phyloP scores from a whole-genome alignment of 2,888 invertebrate genomes.

The Cephus nigrinus region DNA sequence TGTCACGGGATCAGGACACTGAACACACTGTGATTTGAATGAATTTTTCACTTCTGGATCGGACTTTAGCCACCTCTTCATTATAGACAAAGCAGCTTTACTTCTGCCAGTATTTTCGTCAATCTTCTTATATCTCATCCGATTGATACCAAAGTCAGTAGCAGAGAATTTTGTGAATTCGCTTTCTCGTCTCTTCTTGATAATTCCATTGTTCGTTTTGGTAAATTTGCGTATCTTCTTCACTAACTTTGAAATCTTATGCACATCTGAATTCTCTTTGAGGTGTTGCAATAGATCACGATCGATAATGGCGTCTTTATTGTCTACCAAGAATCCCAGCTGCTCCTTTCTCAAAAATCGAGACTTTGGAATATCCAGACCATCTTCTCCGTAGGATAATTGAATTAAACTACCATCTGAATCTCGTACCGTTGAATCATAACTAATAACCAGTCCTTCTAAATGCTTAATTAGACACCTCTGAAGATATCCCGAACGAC shows the following conservation, averaged over 20 bases:
- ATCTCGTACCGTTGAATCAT: slow-evolving; percentile 96
- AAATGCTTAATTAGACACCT: slow-evolving; percentile 95
- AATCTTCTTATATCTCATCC: slow-evolving; percentile 37
- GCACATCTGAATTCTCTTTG: slow-evolving; percentile 69
- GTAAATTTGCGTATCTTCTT: slow-evolving; percentile 75
- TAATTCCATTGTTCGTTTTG: slow-evolving; percentile 68
- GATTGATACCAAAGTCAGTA: slow-evolving; percentile 64
- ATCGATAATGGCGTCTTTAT: slow-evolving; percentile 76
- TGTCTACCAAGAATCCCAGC: slow-evolving; percentile 84
- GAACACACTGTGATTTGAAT: slow-evolving; percentile 67
- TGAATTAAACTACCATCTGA: slow-evolving; percentile 93
- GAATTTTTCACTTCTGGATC: slow-evolving; percentile 71
- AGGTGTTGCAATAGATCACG: slow-evolving; percentile 71
- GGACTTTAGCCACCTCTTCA: slow-evolving; percentile 76
- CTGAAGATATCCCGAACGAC: slow-evolving; percentile 93
- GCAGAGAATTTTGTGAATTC: slow-evolving; percentile 74
- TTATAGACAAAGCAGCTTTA: slow-evolving; percentile 71
- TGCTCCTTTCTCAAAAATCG: slow-evolving; percentile 84
- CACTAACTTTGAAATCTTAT: slow-evolving; percentile 69
- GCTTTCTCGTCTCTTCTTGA: slow-evolving; percentile 67
- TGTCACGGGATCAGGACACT: slow-evolving; percentile 81
- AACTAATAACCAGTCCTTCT: slow-evolving; percentile 92
- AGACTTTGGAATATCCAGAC: slow-evolving; percentile 88
- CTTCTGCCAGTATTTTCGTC: slow-evolving; percentile 71
- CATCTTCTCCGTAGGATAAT: slow-evolving; percentile 92